Conservation (phyloP, 2,888 invertebrate species). For the Pharmacophagus antenor region DNA sequence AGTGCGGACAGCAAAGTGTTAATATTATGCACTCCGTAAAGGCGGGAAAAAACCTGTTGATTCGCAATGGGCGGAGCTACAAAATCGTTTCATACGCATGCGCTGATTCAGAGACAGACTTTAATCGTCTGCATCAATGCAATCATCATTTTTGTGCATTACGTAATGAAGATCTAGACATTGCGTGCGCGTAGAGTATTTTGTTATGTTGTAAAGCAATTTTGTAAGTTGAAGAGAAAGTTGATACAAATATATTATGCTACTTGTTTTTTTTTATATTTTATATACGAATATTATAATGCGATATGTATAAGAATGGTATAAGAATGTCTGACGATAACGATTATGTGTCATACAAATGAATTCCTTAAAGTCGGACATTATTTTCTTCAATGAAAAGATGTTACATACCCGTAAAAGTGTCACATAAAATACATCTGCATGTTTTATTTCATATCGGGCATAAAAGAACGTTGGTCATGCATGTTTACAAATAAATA, state of each 20-base stretch:
- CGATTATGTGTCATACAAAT: too few species aligned
- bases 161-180: conserved; percentile 33
- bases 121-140: conserved; percentile 17
- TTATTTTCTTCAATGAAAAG: too few species aligned
- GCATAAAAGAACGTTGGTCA: too few species aligned
- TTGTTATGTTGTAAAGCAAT: conserved; percentile 23
- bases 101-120: conserved; percentile 44
- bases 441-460: too few species aligned
- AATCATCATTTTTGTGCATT: conserved; percentile 24
- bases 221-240: conserved; percentile 18
- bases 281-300: not conserved
- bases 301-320: not conserved
- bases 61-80: conserved; percentile 57
- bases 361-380: too few species aligned
- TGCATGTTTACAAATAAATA: too few species aligned
- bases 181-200: conserved; percentile 32
- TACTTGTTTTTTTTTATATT: not conserved
- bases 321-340: not conserved
- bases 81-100: conserved; percentile 50
- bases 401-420: too few species aligned
- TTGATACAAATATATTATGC: conserved; percentile 19
- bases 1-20: too few species aligned
- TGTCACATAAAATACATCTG: too few species aligned
- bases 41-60: conserved; percentile 58
- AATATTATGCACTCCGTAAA: not conserved